phyloP scores from a whole-genome alignment of 2,113 vertebrate species.

The Anas platyrhynchos region DNA sequence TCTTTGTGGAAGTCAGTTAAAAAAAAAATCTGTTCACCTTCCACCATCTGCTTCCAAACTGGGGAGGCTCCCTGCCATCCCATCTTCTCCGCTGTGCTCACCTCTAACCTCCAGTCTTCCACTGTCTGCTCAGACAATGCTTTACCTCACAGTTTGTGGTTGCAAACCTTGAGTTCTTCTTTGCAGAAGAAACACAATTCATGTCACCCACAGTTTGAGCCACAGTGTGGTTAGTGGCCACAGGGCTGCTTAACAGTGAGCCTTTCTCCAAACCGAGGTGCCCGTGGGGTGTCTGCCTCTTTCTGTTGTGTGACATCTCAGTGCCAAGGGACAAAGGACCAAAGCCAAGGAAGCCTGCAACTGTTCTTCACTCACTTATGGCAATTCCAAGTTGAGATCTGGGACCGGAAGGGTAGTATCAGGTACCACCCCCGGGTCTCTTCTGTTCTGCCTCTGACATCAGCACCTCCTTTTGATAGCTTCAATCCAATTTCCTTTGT shows the following conservation, averaged over 20 bases:
- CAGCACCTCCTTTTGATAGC: background rate
- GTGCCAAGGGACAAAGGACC: background rate
- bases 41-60: background rate
- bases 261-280: background rate
- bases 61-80: background rate
- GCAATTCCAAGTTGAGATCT: background rate
- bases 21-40: background rate
- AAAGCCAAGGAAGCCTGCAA: no score
- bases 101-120: background rate
- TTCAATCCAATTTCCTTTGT: background rate
- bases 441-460: background rate
- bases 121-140: background rate
- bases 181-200: background rate
- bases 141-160: background rate
- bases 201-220: background rate
- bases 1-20: background rate
- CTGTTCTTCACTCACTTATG: background rate
- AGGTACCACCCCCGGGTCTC: background rate
- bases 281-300: no score
- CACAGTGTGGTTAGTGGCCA: background rate
- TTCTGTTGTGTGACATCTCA: background rate
- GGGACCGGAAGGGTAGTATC: fast-evolving
- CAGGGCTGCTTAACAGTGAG: background rate
- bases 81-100: background rate
- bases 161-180: background rate